Base-by-base conservation (phyloP, 2,113 vertebrate genomes). In the Odocoileus hemionus region DNA sequence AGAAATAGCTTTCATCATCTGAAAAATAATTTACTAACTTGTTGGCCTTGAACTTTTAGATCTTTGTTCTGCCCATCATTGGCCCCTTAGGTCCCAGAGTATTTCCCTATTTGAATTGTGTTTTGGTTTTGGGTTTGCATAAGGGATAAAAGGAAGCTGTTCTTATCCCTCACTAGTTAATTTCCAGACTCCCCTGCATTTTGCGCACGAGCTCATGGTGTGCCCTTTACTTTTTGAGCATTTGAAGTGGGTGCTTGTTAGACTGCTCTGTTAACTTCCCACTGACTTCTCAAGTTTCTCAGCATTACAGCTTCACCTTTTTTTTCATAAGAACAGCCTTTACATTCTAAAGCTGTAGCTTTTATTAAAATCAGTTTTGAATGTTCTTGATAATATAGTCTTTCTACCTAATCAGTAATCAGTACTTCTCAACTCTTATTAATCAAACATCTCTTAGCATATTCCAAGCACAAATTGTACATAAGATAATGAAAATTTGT, bases 321-420 rank as follows among this genome's bases (percentile, higher is more conserved):
- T 60, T 60, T 89, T 95, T n/a, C 36, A 28, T 57, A 76, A 86
- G 12, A 91, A 25, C 11, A 70, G 33, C 17, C 26, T 55, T 96
- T 64, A 58, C 47, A 50, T 50, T 50, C 47, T 50, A 50, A 89
- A 33, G 17, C 70, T 87, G 84, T 82, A 86, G 15, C 39, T 83
- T 97, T 91, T 86, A 95, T 95, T 97, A 86, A 89, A 89, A 92
- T 92, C 36, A 92, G 16, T 67, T 96, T 88, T 43, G 36, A 92
- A 90, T 96, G 14, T 94, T 79, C 70, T 61, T 94, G 61, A 90
- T 96, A 70, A 78, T 60, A 60, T 78, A 83, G 60, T 74, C 83
- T 91, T 86, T 86, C 50, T 52, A 64, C 83, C 58, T 97, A 84
- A 95, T 96, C 91, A 96, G 89, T 86, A 94, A 96, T 95, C 87